Evolutionary conservation across 2,113 vertebrate species (phyloP), one percentile per base, ranked within the genome.

Genomic region (Macquaria australasica): DNA sequence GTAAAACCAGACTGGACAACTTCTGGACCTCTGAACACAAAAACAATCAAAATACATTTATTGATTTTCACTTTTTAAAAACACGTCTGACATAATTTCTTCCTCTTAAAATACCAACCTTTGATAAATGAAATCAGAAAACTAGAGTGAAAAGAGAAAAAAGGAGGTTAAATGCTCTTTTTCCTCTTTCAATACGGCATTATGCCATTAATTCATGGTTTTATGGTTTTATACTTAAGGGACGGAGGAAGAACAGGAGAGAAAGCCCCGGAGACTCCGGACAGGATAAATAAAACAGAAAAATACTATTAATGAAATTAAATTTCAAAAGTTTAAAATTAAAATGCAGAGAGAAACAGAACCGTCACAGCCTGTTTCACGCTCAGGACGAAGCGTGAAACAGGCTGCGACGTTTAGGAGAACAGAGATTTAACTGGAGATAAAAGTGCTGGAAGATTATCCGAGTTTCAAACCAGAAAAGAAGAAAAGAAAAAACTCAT

Each of bases 1-100:
- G 98, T 73, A 99, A 89, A 79, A 99, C 98, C 93, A 99, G 94
- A 55, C 98, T 99, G 85, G 98, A 99, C 70, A 99, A 76, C 92
- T 99, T 99, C 95, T 99, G 98, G 20, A 99, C 98, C 86, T 99
- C 98, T 99, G 95, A 0, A 86, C 50, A 84, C 51, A 77, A 31
- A 76, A 0, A 67, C 6, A 16, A 45, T 0, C 0, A 1, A n/a
- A 45, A 73, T 15, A 60, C 25, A 60, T 2, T 4, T 3, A 10
- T 63, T 50, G 1, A 63, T 63, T 34, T n/a, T n/a, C 43, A 53
- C 12, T 18, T 34, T 63, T 63, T 31, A 58, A 39, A 16, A 39
- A 16, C 6, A 14, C 12, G 60, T 20, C 9, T n/a, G 58, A 18
- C n/a, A 8, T 21, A 11, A 16, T 25, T 45, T 51, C 12, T 1